A percentile compares a stretch with the other conserved stretches of the same genome.
phyloP scores from a whole-genome alignment of 2,888 invertebrate genomes.

The Malacosoma neustria region DNA sequence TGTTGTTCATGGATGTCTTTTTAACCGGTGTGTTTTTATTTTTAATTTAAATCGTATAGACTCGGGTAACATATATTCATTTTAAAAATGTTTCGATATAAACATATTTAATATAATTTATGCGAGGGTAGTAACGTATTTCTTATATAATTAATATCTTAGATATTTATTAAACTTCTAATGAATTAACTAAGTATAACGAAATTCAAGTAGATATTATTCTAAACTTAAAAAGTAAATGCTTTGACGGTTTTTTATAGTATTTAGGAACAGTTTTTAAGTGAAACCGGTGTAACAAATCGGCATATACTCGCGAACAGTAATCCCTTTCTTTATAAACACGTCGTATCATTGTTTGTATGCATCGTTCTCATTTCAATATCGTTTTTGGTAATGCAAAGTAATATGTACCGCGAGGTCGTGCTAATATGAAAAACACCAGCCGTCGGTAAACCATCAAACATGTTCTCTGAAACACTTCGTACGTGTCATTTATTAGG shows the following conservation, averaged over 20 bases:
- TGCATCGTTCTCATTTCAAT: slow-evolving; percentile 26
- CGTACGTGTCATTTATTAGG: too few relatives aligned
- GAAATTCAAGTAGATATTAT: too few relatives aligned
- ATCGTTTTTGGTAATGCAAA: slow-evolving; percentile 50
- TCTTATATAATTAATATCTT: too few relatives aligned
- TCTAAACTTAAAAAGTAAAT: too few relatives aligned
- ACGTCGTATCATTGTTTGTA: slow-evolving; percentile 13
- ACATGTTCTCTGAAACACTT: slow-evolving; percentile 48
- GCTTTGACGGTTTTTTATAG: too few relatives aligned
- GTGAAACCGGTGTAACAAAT: not conserved
- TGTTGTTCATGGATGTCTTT: slow-evolving; percentile 74
- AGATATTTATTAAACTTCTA: too few relatives aligned
- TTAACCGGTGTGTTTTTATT: slow-evolving; percentile 67
- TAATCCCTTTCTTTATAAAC: slow-evolving; percentile 9
- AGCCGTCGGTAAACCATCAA: slow-evolving; percentile 54
- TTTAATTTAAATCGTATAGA: slow-evolving; percentile 21
- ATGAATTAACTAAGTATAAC: too few relatives aligned
- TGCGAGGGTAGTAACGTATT: too few relatives aligned
- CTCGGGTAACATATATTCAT: not conserved
- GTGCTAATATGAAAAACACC: slow-evolving; percentile 68
- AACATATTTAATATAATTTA: too few relatives aligned
- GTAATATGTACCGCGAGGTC: slow-evolving; percentile 31
- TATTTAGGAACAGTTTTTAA: too few relatives aligned
- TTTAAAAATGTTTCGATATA: too few relatives aligned
- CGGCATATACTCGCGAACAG: not conserved